Evolutionary conservation across 2,113 vertebrate species (phyloP).

Genomic region (Colinus virginianus): DNA sequence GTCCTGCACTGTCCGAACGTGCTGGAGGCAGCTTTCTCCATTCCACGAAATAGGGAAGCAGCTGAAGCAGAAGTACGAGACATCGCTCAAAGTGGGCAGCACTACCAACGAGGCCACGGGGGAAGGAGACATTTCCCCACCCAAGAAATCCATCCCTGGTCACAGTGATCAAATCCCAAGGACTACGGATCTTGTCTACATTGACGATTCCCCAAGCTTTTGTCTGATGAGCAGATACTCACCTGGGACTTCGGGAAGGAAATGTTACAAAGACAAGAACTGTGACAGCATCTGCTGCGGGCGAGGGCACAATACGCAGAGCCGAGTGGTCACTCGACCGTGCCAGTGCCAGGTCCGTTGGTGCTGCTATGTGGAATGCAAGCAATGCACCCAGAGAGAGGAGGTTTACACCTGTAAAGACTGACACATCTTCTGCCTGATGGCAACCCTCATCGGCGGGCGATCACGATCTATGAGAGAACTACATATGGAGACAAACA

Average conservation of each 20-base stretch:
- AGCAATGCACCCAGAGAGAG: conserved; percentile 96
- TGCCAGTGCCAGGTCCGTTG: conserved; percentile 99
- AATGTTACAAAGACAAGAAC: conserved; percentile 99
- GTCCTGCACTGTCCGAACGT: conserved; percentile 95
- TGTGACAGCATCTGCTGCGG: conserved; percentile 98
- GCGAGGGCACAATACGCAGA: conserved; percentile 97
- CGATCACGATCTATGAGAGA: conserved; percentile 4
- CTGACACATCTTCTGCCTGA: conserved; percentile 49
- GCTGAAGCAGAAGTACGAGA: conserved; percentile 96
- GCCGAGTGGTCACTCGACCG: conserved; percentile 92
- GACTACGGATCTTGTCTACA: conserved; percentile 94
- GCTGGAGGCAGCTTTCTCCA: conserved; percentile 96
- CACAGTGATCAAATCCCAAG: conserved; percentile 90
- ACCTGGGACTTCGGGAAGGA: conserved; percentile 89
- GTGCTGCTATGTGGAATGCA: conserved; percentile 99
- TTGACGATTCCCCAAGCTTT: conserved; percentile 98
- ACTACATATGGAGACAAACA: conserved; percentile 65
- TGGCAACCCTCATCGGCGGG: background rate
- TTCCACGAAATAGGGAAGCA: conserved; percentile 97
- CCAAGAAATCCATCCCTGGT: conserved; percentile 76
- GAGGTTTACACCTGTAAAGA: conserved; percentile 98
- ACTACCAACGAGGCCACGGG: conserved; percentile 95
- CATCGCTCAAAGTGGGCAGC: conserved; percentile 91
- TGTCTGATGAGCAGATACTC: conserved; percentile 94
- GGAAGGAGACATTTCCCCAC: conserved; percentile 90